Percentiles rank a stretch among this genome's conserved stretches.
Evolutionary conservation across 2,113 vertebrate species (phyloP).

Genomic region (Aleadryas rufinucha): DNA sequence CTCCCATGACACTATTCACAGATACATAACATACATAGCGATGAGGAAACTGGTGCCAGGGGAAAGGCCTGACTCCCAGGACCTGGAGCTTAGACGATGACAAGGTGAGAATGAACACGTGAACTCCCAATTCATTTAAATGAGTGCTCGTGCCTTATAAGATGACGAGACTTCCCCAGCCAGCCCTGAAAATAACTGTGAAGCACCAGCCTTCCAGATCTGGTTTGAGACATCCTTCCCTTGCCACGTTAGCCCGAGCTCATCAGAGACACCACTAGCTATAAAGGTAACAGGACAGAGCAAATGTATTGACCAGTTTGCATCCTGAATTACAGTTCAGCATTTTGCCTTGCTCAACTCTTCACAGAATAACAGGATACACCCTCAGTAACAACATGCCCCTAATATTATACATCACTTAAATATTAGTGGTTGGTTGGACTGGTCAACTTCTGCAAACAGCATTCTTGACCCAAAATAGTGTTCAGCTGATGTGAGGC

Average conservation of each 20-base stretch:
- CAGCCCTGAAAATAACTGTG: neutral
- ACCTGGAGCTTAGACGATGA: neutral
- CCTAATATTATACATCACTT: neutral
- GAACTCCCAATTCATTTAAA: neutral
- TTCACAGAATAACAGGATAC: neutral
- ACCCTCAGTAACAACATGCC: neutral
- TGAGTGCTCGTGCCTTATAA: neutral
- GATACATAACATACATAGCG: fast-evolving
- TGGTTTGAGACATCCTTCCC: neutral
- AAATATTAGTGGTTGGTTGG: neutral
- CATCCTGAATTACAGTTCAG: neutral
- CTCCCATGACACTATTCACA: fast-evolving
- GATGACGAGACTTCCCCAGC: neutral
- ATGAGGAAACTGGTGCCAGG: neutral
- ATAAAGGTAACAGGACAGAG: fast-evolving
- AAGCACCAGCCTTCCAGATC: neutral
- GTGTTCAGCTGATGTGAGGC: neutral
- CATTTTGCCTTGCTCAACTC: neutral
- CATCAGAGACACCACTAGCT: neutral
- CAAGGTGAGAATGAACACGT: fast-evolving
- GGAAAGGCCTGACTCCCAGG: neutral
- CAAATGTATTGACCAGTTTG: neutral
- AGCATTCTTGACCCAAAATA: slow-evolving; percentile 29
- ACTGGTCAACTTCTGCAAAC: neutral
- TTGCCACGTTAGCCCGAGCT: neutral